Evolutionary conservation across 2,888 invertebrate species (phyloP), one percentile per base, ranked within the genome.

Genomic region (Orthosia incerta): DNA sequence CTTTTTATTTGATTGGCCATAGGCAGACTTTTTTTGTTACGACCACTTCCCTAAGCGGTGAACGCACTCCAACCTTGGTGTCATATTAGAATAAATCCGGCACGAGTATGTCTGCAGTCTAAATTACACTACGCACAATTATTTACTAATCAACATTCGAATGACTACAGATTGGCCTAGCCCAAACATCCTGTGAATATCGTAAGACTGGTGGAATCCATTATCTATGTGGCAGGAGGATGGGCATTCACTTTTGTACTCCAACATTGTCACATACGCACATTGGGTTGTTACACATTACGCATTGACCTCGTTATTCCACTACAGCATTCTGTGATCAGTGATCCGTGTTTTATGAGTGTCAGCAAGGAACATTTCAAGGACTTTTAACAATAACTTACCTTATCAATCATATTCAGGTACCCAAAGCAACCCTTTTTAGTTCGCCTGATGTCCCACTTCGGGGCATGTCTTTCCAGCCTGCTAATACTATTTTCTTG

Each of bases 11-110:
- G 53, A 61, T 51, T 71, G 46, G 20, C 45, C 55, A 61, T 45
- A 57, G 45, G 57, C 57, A 46, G 16, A 50, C 53, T 76, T 80
- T 74, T 74, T 83, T 80, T 84, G 70, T 70, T 50, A 57, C 50
- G 65, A 67, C 74, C 45, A 86, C 84, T 86, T 86, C 83, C 85
- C 79, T 76, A 76, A 71, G 78, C 60, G 75, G 87, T 88, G 88
- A 90, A 87, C 81, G 88, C 87, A 79, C 80, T 79, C 18, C 72
- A 83, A 79, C 90, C 90, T 90, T 89, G 88, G 55, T 82, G 66
- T 53, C 51, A 72, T 76, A 86, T 84, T 80, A 62, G 72, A 81
- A 82, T 72, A 76, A 73, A 77, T 76, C 76, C 76, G 71, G 79
- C 76, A 74, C 61, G 48, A 71, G 61, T 57, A 69, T 56, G 18